A percentile compares a stretch with the other conserved stretches of the same genome.
Evolutionary conservation across 1,140 invertebrate species (phyloP).

Genomic region (Drosophila punjabiensis): DNA sequence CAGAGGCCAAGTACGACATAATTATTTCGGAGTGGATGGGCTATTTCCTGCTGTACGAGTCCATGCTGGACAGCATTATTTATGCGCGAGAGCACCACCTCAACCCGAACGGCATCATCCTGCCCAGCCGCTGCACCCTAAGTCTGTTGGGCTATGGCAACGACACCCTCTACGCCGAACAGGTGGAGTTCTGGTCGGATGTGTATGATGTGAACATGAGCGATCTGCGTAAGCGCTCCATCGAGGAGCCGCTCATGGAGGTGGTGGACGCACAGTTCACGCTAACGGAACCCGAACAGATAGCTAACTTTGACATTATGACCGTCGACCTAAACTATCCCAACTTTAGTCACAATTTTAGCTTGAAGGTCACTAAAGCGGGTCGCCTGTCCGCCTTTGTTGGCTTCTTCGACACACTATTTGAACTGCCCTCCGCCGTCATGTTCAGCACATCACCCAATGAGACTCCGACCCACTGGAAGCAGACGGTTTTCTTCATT

Average conservation of each 20-base stretch:
- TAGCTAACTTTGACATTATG: slow-evolving; percentile 92
- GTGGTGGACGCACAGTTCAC: slow-evolving; percentile 91
- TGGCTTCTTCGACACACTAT: slow-evolving; percentile 97
- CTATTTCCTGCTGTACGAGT: slow-evolving; percentile 98
- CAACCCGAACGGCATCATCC: slow-evolving; percentile 88
- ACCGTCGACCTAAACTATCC: slow-evolving; percentile 93
- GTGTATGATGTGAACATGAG: slow-evolving; percentile 99
- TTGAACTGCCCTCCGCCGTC: slow-evolving; percentile 90
- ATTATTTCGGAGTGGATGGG: slow-evolving; percentile 99
- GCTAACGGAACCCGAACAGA: slow-evolving; percentile 89
- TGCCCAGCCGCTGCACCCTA: slow-evolving; percentile 96
- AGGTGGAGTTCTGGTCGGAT: slow-evolving; percentile 96
- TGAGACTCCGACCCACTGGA: slow-evolving; percentile 96
- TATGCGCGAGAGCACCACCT: slow-evolving; percentile 96
- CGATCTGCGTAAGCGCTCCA: slow-evolving; percentile 95
- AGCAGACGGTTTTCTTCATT: slow-evolving; percentile 97
- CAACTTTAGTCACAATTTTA: slow-evolving; percentile 92
- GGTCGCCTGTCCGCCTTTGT: slow-evolving; percentile 94
- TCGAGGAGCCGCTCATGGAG: slow-evolving; percentile 96
- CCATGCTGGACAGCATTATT: slow-evolving; percentile 97
- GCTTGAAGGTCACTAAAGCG: slow-evolving; percentile 89
- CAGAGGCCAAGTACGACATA: slow-evolving; percentile 95
- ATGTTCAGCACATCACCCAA: slow-evolving; percentile 91
- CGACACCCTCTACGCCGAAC: slow-evolving; percentile 90
- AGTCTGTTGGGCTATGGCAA: slow-evolving; percentile 96